Evolutionary conservation across 2,888 invertebrate genomes (phyloP).

Genomic region (Galerucella calmariensis): DNA sequence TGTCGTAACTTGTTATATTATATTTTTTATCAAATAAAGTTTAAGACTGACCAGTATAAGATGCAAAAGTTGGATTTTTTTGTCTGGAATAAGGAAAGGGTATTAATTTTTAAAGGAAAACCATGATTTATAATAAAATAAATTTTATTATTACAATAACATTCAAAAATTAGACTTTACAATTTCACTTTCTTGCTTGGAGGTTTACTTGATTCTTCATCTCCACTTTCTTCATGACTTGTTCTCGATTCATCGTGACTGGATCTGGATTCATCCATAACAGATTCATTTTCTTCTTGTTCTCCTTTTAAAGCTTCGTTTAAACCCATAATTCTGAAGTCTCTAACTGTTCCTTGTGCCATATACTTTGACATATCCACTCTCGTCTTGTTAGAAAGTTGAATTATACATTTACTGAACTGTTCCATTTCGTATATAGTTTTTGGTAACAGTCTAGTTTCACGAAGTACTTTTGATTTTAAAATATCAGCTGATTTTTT

Average conservation of each 20-base stretch:
- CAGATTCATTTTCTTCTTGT: slow-evolving; percentile 22
- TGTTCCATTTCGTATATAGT: slow-evolving; percentile 74
- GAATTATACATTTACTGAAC: slow-evolving; percentile 70
- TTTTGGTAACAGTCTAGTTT: slow-evolving; percentile 74
- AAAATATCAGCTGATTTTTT: slow-evolving; percentile 55
- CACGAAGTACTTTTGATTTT: slow-evolving; percentile 69
- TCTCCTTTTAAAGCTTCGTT: slow-evolving; percentile 67
- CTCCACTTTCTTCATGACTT: slow-evolving; percentile 26
- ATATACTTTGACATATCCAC: slow-evolving; percentile 69
- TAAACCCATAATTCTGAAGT: slow-evolving; percentile 70
- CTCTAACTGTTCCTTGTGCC: slow-evolving; percentile 73
- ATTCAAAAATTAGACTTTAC: slow-evolving; percentile 22
- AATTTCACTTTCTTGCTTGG: slow-evolving; percentile 46
- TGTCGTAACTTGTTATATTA: slow-evolving; percentile 19
- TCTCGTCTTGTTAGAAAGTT: slow-evolving; percentile 72
- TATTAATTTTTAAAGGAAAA: not conserved
- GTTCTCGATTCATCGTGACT: slow-evolving; percentile 11
- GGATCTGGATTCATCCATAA: slow-evolving; percentile 10
- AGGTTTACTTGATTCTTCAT: slow-evolving; percentile 36
- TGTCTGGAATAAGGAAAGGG: not conserved
- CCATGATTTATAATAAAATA: not conserved
- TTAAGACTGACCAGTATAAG: slow-evolving; percentile 1
- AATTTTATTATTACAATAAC: not conserved
- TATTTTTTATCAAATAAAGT: slow-evolving; percentile 37
- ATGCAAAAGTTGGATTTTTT: not conserved